Percentiles rank a stretch among this genome's conserved stretches.
phyloP scores from a whole-genome alignment of 2,888 invertebrate species.

The Hipparchia sbordonii region DNA sequence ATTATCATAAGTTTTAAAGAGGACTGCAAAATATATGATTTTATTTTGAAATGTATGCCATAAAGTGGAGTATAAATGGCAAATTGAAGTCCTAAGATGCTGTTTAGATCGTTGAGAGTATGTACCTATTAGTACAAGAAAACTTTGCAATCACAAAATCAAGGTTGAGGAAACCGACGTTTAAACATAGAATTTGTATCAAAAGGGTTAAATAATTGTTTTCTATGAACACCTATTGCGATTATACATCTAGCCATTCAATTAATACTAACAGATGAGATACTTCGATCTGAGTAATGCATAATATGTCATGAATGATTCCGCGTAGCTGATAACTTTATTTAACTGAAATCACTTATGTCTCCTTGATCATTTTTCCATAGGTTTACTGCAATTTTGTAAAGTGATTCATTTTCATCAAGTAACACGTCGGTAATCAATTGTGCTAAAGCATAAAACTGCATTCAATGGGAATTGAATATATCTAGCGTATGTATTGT shows the following conservation, averaged over 20 bases:
- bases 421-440: not conserved
- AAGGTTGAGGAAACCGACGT: not conserved
- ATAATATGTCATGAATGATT: conserved; percentile 1
- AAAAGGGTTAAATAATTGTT: not conserved
- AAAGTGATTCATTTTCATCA: conserved; percentile 4
- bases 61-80: too few species aligned
- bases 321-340: not conserved
- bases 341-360: conserved; percentile 12
- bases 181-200: not conserved
- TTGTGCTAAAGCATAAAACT: not conserved
- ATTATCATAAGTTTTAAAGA: too few species aligned
- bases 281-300: conserved; percentile 21
- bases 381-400: not conserved
- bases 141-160: not conserved
- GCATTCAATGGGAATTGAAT: not conserved
- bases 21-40: too few species aligned
- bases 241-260: not conserved
- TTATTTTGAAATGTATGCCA: too few species aligned
- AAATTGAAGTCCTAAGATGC: too few species aligned
- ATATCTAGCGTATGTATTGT: not conserved
- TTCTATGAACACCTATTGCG: conserved; percentile 11
- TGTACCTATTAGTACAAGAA: not conserved
- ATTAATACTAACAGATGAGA: conserved; percentile 1
- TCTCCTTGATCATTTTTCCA: conserved; percentile 17
- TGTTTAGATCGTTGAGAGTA: too few species aligned